phyloP scores from a whole-genome alignment of 2,888 invertebrate genomes.

The Ornithoptera alexandrae region DNA sequence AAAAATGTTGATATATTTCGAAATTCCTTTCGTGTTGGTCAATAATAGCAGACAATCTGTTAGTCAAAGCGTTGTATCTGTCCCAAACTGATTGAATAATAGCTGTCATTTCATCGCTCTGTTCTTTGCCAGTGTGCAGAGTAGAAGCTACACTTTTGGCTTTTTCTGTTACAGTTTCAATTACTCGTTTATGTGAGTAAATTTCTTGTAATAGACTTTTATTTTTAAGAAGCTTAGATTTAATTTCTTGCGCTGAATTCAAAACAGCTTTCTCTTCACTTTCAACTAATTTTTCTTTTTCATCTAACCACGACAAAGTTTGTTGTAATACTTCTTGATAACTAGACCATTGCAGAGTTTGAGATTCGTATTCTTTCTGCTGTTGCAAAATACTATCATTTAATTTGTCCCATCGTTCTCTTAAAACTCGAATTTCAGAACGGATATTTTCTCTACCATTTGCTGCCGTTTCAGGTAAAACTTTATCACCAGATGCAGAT shows the following conservation, averaged over 20 bases:
- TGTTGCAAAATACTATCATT: constrained; percentile 90
- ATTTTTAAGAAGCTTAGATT: constrained; percentile 90
- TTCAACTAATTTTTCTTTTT: constrained; percentile 88
- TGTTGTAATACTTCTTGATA: constrained; percentile 93
- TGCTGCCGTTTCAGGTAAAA: constrained; percentile 95
- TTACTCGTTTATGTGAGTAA: constrained; percentile 91
- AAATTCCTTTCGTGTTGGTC: constrained; percentile 86
- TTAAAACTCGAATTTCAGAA: constrained; percentile 88
- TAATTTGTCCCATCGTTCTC: constrained; percentile 93
- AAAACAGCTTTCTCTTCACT: constrained; percentile 85
- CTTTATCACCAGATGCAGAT: constrained; percentile 89
- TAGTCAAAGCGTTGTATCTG: constrained; percentile 86
- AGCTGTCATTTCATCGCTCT: constrained; percentile 82
- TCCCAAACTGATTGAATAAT: constrained; percentile 86
- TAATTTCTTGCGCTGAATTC: constrained; percentile 90
- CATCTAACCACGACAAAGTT: constrained; percentile 91
- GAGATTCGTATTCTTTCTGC: constrained; percentile 91
- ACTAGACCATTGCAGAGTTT: constrained; percentile 89
- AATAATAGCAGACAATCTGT: constrained; percentile 83
- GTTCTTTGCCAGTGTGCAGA: constrained; percentile 77
- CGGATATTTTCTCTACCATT: constrained; percentile 93
- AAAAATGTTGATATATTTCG: constrained; percentile 92
- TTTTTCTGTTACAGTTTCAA: constrained; percentile 94
- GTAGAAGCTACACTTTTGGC: constrained; percentile 85
- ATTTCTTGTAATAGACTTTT: constrained; percentile 95